Base-by-base conservation (phyloP, 2,113 vertebrate genomes). In the Oryzias woworae region DNA sequence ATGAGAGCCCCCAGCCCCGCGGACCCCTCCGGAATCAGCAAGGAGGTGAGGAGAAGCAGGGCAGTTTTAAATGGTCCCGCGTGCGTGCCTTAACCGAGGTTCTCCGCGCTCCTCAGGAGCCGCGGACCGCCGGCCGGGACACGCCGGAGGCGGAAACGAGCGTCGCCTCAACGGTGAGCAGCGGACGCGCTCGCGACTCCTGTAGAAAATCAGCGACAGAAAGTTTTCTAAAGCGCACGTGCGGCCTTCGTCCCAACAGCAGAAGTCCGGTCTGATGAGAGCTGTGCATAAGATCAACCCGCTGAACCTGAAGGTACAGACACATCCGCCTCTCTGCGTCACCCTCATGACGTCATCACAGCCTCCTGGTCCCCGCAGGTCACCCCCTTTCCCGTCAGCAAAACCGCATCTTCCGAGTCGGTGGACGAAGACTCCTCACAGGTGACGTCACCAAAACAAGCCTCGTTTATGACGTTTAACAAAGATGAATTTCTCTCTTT, bases 201-300 rank as follows among this genome's bases (percentile, higher is more conserved):
- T 26, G 0, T 1, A 71, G 67, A 43, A 69, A 14, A 77, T 43
- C 14, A 49, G 13, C 3, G 58, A 63, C 8, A 36, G 8, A 36
- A 36, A 12, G 8, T 36, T 36, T 28, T 36, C 36, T 36, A 1
- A 36, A 36, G 36, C 12, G 10, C 23, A 18, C 48, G 23, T 26
- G 8, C 16, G 47, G 24, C 5, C 4, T 50, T 50, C 1, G 15
- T 26, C 13, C 4, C 18, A 58, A 51, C 49, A 24, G 5, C 65
- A 89, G 85, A 83, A 60, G 28, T 48, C 41, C 0, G 82, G 75
- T 0, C 56, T 89, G 66, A 85, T 66, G 70, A 82, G 75, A 8
- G 68, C 77, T 16, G 81, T 90, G 65, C 75, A 90, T 44, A 88
- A 78, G 55, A 70, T 90, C 44, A 87, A 85, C 50, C 87, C 87